Conservation (phyloP, 2,888 invertebrate species). For the Panopea generosa region DNA sequence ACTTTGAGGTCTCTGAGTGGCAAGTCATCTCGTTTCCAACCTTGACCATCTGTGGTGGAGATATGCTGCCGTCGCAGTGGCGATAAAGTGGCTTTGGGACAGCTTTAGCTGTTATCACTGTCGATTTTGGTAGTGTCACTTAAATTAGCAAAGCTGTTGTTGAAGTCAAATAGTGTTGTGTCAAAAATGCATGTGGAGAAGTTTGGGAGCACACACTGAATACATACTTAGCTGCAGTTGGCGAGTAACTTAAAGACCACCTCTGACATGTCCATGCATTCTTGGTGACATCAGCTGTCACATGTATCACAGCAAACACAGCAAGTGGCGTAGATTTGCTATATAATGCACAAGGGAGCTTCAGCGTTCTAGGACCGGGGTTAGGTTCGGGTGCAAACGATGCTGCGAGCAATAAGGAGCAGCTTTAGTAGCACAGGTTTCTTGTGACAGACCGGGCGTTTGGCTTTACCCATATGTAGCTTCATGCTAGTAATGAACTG, state of each 20-base stretch:
- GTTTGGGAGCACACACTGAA: conserved; percentile 38
- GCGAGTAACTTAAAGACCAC: conserved; percentile 23
- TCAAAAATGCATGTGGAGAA: conserved; percentile 32
- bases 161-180: neutral
- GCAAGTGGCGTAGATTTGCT: no score
- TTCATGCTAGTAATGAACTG: neutral
- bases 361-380: no score
- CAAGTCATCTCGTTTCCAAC: neutral
- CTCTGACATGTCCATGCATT: no score
- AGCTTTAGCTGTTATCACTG: conserved; percentile 11
- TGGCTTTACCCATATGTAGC: conserved; percentile 2
- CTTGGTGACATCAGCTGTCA: no score
- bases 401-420: conserved; percentile 18
- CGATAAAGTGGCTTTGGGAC: conserved; percentile 16
- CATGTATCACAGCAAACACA: no score
- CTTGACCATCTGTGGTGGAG: neutral
- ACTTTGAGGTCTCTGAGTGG: conserved; percentile 1
- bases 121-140: neutral
- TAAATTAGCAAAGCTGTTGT: neutral
- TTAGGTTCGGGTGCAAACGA: no score
- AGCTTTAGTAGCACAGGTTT: conserved; percentile 31
- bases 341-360: no score
- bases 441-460: conserved; percentile 25
- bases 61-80: neutral
- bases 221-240: conserved; percentile 35